A percentile compares a stretch with the other conserved stretches of the same genome.
These are phyloP conservation scores for Ariolimax columbianus DNA, from an alignment of 2,888 invertebrate species.

Conservation along the genomic window DNA sequence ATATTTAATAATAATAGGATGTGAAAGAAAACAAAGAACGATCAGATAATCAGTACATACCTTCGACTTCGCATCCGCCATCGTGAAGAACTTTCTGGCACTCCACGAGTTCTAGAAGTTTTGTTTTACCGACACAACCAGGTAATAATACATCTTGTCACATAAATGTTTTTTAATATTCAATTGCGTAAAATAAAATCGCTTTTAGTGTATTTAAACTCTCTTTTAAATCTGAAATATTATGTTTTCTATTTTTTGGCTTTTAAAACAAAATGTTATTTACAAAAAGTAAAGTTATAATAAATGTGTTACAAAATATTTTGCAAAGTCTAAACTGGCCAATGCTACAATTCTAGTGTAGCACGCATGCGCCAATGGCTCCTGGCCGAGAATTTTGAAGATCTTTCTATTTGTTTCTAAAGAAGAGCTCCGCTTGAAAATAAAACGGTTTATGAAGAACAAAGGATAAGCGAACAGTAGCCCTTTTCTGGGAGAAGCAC, in stretches of 20 bases:
- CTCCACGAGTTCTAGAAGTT: slow-evolving; percentile 45
- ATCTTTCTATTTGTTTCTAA: slow-evolving; percentile 12
- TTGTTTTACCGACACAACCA: slow-evolving; percentile 19
- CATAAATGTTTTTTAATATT: background rate
- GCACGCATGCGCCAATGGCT: background rate
- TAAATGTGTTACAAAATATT: background rate
- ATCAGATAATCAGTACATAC: slow-evolving; percentile 10
- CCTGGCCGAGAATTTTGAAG: background rate
- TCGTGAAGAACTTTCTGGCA: slow-evolving; percentile 47
- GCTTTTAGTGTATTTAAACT: background rate
- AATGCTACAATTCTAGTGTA: background rate
- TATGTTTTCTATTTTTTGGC: no score
- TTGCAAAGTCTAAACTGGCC: background rate
- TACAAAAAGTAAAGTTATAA: background rate
- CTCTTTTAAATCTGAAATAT: no score
- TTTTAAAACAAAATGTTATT: background rate
- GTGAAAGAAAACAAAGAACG: background rate
- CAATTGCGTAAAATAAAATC: background rate
- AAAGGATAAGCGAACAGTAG: background rate
- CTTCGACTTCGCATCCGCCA: slow-evolving; percentile 37
- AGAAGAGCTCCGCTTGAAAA: background rate
- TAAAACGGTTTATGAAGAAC: no score
- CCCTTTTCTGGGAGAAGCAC: no score
- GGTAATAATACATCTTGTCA: background rate
- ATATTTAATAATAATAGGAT: background rate